Conservation (phyloP, 2,113 vertebrate species). For the Nanorana parkeri region DNA sequence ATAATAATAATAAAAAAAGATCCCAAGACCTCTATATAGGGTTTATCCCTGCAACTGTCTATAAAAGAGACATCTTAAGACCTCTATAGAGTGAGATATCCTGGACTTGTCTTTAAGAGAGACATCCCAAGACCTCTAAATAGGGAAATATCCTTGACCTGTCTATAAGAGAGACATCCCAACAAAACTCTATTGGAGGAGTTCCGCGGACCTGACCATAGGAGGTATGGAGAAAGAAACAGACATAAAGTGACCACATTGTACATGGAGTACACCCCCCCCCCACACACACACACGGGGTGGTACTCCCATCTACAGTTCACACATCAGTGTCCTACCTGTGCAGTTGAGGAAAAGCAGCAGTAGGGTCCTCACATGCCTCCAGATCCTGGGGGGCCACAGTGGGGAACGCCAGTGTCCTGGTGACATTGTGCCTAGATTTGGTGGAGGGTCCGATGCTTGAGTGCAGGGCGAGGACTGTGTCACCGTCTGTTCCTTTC, state of each 20-base stretch:
- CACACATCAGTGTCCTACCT: background rate
- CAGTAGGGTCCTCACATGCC: background rate
- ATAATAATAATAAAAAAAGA: too few species aligned
- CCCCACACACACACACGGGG: background rate
- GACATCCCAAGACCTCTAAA: too few species aligned
- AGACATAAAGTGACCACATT: background rate
- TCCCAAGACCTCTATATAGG: too few species aligned
- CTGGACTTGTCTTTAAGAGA: too few species aligned
- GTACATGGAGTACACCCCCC: background rate
- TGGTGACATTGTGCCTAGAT: background rate
- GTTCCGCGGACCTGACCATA: background rate
- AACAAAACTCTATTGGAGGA: background rate
- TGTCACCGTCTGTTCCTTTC: background rate
- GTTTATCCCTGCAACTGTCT: too few species aligned
- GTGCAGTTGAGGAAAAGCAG: background rate
- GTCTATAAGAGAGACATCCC: too few species aligned
- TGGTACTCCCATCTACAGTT: background rate
- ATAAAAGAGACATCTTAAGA: too few species aligned
- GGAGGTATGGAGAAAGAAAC: too few species aligned
- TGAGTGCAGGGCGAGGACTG: background rate
- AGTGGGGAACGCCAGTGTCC: background rate
- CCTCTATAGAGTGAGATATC: too few species aligned
- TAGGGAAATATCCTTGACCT: too few species aligned
- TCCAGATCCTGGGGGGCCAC: background rate
- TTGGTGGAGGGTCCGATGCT: background rate